Percentiles rank a stretch among this genome's conserved stretches.
Evolutionary conservation across 2,113 vertebrate genomes (phyloP).

Genomic region (Rostratula benghalensis): DNA sequence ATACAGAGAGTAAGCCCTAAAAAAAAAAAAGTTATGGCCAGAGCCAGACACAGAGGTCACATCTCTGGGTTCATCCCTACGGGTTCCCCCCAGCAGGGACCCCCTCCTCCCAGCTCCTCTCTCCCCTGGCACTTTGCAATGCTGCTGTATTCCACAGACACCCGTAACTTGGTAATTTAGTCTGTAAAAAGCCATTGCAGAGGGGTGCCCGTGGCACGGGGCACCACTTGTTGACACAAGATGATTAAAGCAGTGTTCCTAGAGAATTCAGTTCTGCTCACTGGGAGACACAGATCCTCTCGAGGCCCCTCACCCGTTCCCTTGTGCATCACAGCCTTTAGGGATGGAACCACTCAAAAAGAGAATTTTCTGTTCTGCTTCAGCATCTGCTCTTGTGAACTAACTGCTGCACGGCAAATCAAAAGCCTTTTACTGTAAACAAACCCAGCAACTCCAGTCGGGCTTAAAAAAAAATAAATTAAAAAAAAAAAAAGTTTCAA

Average conservation of each 20-base stretch:
- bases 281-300: neutral
- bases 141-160: neutral
- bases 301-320: neutral
- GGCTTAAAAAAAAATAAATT: too few species aligned
- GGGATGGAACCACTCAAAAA: neutral
- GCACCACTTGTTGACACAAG: neutral
- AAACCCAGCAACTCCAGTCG: neutral
- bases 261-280: accelerated
- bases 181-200: neutral
- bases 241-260: neutral
- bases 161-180: neutral
- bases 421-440: neutral
- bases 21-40: neutral
- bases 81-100: too few species aligned
- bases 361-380: neutral
- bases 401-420: neutral
- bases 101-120: neutral
- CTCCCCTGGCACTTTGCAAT: neutral
- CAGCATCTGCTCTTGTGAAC: neutral
- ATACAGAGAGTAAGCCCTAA: neutral
- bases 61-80: neutral
- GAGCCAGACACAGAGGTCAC: neutral
- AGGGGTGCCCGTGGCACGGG: accelerated
- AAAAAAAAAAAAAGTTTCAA: neutral
- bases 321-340: neutral